Evolutionary conservation across 1,140 invertebrate genomes (phyloP), one percentile per base, ranked within the genome.

Genomic region (Chrysopa pallens): DNA sequence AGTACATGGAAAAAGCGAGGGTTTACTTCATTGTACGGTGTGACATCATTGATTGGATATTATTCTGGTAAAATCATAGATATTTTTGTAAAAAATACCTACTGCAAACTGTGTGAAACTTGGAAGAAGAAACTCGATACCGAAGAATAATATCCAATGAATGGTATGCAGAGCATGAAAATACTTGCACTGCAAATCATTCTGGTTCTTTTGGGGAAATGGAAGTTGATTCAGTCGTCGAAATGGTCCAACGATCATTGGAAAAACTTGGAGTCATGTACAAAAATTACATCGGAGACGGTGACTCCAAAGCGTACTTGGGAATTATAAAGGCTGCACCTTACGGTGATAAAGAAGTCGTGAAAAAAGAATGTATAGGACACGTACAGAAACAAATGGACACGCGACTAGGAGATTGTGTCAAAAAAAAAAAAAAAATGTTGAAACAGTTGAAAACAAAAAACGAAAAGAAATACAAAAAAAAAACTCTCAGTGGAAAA

Each of bases 331-430:
- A n/a, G n/a, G n/a, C n/a, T n/a, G n/a, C n/a, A n/a, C n/a, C n/a
- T n/a, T n/a, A n/a, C n/a, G n/a, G n/a, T n/a, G n/a, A n/a, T n/a
- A n/a, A n/a, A 8, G n/a, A 14, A 45, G 39, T 44, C 14, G 3
- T 39, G 2, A 45, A 45, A 29, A 43, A 47, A 42, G 41, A 46
- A 39, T 46, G 45, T 39, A 35, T 50, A 15, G 46, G 45, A 17
- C 48, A 49, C 36, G 43, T 49, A 11, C 46, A 48, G 39, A 48
- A 49, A 36, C 11, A 46, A 45, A 49, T 49, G 46, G 46, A 42
- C 28, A 40, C 42, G 12, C 31, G 39, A 35, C 42, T 47, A 7
- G 42, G 37, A 40, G 7, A 35, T 11, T 38, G 23, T 13, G 46
- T 39, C 6, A 44, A 36, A 45, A 45, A 45, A 40, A 39, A 6